Base-by-base conservation (phyloP, 2,888 invertebrate species). In the Drosophila ustulata region DNA sequence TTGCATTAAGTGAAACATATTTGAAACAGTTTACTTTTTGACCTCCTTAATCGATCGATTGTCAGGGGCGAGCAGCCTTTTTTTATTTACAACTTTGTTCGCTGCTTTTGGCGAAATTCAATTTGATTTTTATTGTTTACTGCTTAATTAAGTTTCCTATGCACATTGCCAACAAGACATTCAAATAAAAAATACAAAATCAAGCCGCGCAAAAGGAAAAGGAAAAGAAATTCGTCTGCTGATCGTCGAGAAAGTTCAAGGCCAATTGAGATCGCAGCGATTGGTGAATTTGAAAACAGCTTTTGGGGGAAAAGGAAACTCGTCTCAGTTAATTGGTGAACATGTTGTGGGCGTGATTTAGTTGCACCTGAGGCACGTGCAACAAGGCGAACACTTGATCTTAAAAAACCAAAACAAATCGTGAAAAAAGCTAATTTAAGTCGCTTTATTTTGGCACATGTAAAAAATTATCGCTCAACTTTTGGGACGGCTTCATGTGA, bases 71-170 rank as follows among this genome's bases (percentile, higher is more conserved):
- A 39, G 49, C 52, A 66, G 46, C 43, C 53, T 63, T 28, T 18
- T 26, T 52, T 79, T 50, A 59, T 61, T 50, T 67, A 43, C 64
- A 65, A 66, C 55, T 71, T 53, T 61, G 53, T 41, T 13, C 6
- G 43, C n/a, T 51, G 74, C 41, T 53, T 67, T 64, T 64, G 66
- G 53, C 62, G 56, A 53, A 75, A 32, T 63, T 41, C 8, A 75
- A 52, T 62, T 39, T 18, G 59, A 62, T 77, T 72, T 71, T 66
- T 67, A 64, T 51, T 63, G 18, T 78, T 70, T 50, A 62, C 70
- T 64, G 64, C 63, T 75, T 59, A 80, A 75, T 80, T 69, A 71
- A 75, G 67, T 75, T 80, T 85, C 71, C 80, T 72, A 69, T 74
- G 66, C 58, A 67, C 26, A 43, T 47, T 85, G 82, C 85, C 82